These are phyloP conservation scores for Notamacropus eugenii DNA, from an alignment of 2,797 vertebrate genomes.

Conservation along the genomic window DNA sequence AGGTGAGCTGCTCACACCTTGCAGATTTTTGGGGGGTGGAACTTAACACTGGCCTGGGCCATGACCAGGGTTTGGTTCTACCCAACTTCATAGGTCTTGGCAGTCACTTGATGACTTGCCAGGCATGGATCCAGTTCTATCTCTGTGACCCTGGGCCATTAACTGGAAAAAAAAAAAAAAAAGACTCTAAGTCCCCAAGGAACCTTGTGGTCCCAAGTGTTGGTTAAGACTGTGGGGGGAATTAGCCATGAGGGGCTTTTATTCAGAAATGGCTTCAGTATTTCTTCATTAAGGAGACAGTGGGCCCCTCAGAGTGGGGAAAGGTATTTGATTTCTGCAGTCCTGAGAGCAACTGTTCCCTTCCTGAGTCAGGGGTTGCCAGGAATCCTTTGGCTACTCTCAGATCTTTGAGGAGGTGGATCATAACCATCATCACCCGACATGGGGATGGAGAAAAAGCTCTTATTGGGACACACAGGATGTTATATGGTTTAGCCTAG, in stretches of 20 bases:
- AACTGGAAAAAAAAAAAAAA: neutral
- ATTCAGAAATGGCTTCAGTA: neutral
- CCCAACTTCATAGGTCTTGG: neutral
- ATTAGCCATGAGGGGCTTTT: neutral
- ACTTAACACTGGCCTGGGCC: neutral
- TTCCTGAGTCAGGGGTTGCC: neutral
- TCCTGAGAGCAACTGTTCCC: neutral
- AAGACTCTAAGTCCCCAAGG: neutral
- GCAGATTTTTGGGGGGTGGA: too few species aligned
- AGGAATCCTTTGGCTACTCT: neutral
- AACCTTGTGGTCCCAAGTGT: neutral
- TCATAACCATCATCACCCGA: neutral
- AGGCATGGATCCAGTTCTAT: neutral
- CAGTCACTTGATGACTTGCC: neutral
- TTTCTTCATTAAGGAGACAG: too few species aligned
- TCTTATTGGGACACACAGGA: neutral
- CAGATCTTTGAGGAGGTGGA: neutral
- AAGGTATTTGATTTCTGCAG: neutral
- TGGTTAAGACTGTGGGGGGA: neutral
- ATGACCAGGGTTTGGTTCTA: neutral
- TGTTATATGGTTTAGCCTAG: too few species aligned
- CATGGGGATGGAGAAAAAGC: neutral
- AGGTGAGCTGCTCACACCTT: constrained; percentile 85
- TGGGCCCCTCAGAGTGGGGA: neutral
- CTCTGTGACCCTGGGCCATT: neutral